Evolutionary conservation across 2,113 vertebrate genomes (phyloP).

Genomic region (Cathartes aura): DNA sequence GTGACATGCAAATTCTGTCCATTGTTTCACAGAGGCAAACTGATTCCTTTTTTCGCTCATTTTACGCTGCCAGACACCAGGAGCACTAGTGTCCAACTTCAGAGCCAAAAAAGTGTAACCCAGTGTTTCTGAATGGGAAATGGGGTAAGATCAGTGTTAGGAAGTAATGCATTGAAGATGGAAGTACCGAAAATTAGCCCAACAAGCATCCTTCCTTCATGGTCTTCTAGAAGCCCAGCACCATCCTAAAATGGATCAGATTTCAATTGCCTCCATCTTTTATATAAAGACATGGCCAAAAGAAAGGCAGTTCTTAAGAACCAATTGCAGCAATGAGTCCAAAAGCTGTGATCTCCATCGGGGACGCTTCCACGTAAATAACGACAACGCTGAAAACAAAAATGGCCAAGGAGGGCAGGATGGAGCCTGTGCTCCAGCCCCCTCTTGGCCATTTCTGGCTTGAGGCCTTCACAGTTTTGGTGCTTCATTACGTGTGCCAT

Average conservation of each 20-base stretch:
- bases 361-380: neutral
- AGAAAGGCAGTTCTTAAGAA: neutral
- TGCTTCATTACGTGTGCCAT: neutral
- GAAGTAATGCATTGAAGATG: constrained; percentile 54
- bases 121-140: constrained; percentile 26
- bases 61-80: constrained; percentile 5
- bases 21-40: constrained; percentile 13
- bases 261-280: constrained; percentile 5
- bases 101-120: constrained; percentile 64
- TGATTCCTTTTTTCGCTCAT: constrained; percentile 58
- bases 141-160: constrained; percentile 5
- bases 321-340: neutral
- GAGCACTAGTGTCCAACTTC: constrained; percentile 4
- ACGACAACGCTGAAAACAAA: neutral
- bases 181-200: neutral
- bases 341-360: neutral
- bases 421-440: neutral
- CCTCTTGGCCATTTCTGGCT: neutral
- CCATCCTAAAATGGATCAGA: neutral
- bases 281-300: neutral
- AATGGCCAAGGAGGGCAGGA: neutral
- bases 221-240: neutral
- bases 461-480: neutral
- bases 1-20: constrained; percentile 41
- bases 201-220: neutral